Base-by-base conservation (phyloP, 2,797 vertebrate species). In the Arrhamphus sclerolepis region DNA sequence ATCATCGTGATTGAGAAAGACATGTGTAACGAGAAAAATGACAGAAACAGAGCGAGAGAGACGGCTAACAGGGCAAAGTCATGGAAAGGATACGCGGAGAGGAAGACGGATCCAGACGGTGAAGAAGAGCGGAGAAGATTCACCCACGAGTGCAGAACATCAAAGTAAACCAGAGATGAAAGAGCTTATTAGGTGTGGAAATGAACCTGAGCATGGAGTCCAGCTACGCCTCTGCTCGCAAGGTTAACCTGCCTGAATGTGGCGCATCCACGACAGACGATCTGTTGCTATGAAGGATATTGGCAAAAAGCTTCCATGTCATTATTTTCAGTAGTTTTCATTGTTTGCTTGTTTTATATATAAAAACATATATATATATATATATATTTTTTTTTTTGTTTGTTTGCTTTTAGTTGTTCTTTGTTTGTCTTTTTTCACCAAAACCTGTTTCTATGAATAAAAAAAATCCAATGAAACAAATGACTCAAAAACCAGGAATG, bases 181-280 rank as follows among this genome's bases (percentile, higher is more conserved):
- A 88, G 83, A 79, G 80, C 68, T 87, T 85, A 89, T 89, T 82
- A 86, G 71, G 79, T 76, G 84, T 85, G 82, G 79, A 88, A 90
- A 87, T 87, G 82, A 88, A 87, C 81, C 81, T 74, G 83, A 77
- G 76, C 81, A 52, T 43, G 11, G 55, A 68, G 77, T 83, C 80
- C 80, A 78, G 75, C 62, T 67, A 38, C 75, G 77, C 56, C 56
- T 67, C 72, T 60, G 57, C 69, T 74, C 53, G 51, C 67, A 47
- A 78, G 57, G 59, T 66, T 24, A 81, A 77, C 75, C 64, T 18
- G 60, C 49, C 51, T 42, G 56, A 63, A 75, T 38, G 53, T 72
- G 52, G 76, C 72, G 62, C 53, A 48, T 70, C 58, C 63, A 72
- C 56, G 21, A 13, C 46, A 59, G 61, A 26, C 65, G 21, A 59